Evolutionary conservation across 2,888 invertebrate species (phyloP).

Genomic region (Calliscelio sp.): DNA sequence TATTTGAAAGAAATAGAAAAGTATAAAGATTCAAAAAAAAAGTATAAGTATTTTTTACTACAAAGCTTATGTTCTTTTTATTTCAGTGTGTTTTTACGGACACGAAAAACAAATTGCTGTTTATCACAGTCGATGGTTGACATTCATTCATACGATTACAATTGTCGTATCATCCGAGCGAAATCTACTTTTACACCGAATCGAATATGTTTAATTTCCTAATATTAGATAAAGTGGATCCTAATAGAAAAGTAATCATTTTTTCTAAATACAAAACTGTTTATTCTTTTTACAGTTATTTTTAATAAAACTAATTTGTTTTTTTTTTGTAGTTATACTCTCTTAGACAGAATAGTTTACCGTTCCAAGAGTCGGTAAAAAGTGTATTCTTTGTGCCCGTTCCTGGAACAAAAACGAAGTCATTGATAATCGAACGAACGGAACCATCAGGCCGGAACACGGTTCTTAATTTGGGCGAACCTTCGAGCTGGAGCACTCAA

Average conservation of each 20-base stretch:
- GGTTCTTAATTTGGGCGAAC: conserved; percentile 84
- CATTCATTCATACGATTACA: conserved; percentile 88
- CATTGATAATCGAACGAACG: too few relatives aligned
- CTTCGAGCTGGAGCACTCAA: conserved; percentile 40
- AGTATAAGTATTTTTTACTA: too few relatives aligned
- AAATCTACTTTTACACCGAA: conserved; percentile 90
- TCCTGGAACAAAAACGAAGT: too few relatives aligned
- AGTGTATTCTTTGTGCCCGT: too few relatives aligned
- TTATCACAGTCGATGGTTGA: conserved; percentile 92
- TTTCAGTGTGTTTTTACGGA: conserved; percentile 95
- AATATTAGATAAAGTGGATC: conserved; percentile 91
- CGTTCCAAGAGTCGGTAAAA: too few relatives aligned
- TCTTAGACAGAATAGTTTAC: too few relatives aligned
- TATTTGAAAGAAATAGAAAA: too few relatives aligned
- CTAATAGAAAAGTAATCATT: conserved; percentile 88
- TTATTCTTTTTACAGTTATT: too few relatives aligned
- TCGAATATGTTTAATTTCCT: conserved; percentile 88
- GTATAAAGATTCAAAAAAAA: too few relatives aligned
- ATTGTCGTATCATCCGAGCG: conserved; percentile 92
- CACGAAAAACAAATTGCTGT: conserved; percentile 91
- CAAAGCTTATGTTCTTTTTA: too few relatives aligned
- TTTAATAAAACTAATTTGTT: too few relatives aligned
- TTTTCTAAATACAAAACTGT: not conserved
- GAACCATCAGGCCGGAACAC: conserved; percentile 88
- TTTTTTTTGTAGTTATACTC: too few relatives aligned